Base-by-base conservation (phyloP, 2,888 invertebrate genomes). In the Chrysotoxum bicinctum region DNA sequence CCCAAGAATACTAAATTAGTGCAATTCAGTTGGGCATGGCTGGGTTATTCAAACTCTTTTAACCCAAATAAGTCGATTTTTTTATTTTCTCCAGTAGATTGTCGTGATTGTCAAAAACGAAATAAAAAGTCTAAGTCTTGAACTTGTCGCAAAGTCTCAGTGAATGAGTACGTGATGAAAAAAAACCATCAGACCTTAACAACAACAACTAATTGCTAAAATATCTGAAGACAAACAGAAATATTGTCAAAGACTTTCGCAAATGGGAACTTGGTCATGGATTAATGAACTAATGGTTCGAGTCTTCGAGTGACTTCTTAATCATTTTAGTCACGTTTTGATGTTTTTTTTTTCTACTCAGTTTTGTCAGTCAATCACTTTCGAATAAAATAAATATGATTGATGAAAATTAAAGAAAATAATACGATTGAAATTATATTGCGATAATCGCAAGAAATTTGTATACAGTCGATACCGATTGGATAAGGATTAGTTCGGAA, bases 251-350 rank as follows among this genome's bases (percentile, higher is more conserved):
- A 43, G 62, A 64, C 43, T 64, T 45, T 60, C 50, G 26, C 62
- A 43, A 78, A 78, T 72, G 62, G 45, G 35, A 64, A 78, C 72
- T 45, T 72, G 70, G 48, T 48, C 62, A 70, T 70, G 48, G 72
- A 72, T 72, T 60, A 60, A 60, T 48, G 62, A 64, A 64, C 48
- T 72, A 72, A 58, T 72, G 58, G n/a, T 12, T 48, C 12, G 23
- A 50, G 72, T 12, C 12, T 12, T 48, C 12, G 23, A 50, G 72
- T 12, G 12, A 26, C 35, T 72, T 66, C 48, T 16, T 79, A 58
- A 43, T 72, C 21, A 66, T 56, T 50, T 7, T 32, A 56, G 73
- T 79, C 78, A 79, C 72, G 78, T 78, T 70, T 69, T 30, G 6
- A 14, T 19, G 35, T 58, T 58, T 21, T 58, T 35, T 58, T 14